A percentile compares a stretch with the other conserved stretches of the same genome.
These are phyloP conservation scores for Microctonus aethiopoides DNA, from an alignment of 2,888 invertebrate species.

Conservation along the genomic window DNA sequence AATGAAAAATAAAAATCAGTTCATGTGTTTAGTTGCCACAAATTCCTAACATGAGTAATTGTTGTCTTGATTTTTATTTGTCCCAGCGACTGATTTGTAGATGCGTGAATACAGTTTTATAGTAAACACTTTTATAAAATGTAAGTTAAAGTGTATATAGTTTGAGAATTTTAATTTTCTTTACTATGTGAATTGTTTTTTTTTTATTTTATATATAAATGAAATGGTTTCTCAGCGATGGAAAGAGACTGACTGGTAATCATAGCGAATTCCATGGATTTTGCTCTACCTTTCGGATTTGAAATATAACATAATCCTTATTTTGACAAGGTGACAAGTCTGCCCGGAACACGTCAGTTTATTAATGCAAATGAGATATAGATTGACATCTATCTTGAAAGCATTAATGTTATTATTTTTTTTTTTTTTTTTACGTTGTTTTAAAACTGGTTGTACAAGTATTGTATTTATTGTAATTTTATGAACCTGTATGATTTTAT, in stretches of 20 bases:
- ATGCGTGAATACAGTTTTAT: not conserved
- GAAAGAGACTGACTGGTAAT: not conserved
- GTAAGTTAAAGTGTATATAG: too few relatives aligned
- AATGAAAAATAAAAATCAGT: slow-evolving; percentile 24
- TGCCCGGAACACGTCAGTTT: slow-evolving; percentile 17
- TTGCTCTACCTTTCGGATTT: slow-evolving; percentile 38
- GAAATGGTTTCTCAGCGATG: not conserved
- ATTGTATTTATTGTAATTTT: too few relatives aligned
- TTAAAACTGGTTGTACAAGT: too few relatives aligned
- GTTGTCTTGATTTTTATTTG: slow-evolving; percentile 43
- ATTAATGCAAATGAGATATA: slow-evolving; percentile 19
- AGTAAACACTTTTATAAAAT: slow-evolving; percentile 28
- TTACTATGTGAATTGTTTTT: not conserved
- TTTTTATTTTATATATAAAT: not conserved
- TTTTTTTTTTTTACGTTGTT: too few relatives aligned
- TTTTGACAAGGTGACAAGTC: slow-evolving; percentile 53
- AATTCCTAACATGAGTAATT: slow-evolving; percentile 58
- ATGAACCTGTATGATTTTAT: too few relatives aligned
- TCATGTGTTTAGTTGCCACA: slow-evolving; percentile 43
- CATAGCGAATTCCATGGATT: not conserved
- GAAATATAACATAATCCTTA: slow-evolving; percentile 58
- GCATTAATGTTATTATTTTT: too few relatives aligned
- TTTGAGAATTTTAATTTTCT: slow-evolving; percentile 3
- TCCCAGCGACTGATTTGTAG: slow-evolving; percentile 22
- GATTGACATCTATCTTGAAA: too few relatives aligned